Evolutionary conservation across 2,888 invertebrate genomes (phyloP), one percentile per base, ranked within the genome.

Genomic region (Beris chalybata): DNA sequence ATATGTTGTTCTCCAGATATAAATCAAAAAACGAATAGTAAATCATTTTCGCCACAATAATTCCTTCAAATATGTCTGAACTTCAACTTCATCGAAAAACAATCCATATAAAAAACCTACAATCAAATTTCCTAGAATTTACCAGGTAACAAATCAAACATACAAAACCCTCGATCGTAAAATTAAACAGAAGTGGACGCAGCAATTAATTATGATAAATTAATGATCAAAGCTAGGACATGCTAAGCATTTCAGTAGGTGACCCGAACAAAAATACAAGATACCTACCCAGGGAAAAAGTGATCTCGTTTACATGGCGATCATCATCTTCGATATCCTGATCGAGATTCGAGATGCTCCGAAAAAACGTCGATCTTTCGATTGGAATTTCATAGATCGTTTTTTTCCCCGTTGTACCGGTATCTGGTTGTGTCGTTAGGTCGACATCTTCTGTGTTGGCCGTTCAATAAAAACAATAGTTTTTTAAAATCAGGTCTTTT

Each of bases 131-230:
- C 58, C 30, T 12, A 58, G 58, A 58, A 58, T 11, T n/a, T 5
- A 12, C 11, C 55, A 59, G 50, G 31, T 50, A 61, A 50, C 38
- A 61, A 50, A 50, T 61, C 61, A 61, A 38, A 38, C 45, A 12
- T 11, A 58, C n/a, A 44, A 7, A 45, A 58, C 45, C 45, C 4
- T 38, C 38, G 50, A 61, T 52, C 32, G 50, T 22, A 32, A 43
- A 45, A 65, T 38, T 22, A 30, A 65, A 65, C 65, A 65, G 50
- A 57, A 65, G 65, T 65, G 57, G 65, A 57, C 65, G 43, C 38
- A 65, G 38, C 64, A 68, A 68, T 68, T 68, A 68, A 68, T 68
- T 68, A 65, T 68, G 66, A 68, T 66, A 47, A 68, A 68, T 68
- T 68, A 68, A 68, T 68, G 68, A 59, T 68, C 53, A 50, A 50